Evolutionary conservation across 2,888 invertebrate species (phyloP), one percentile per base, ranked within the genome.

Genomic region (Microplitis deprimator): DNA sequence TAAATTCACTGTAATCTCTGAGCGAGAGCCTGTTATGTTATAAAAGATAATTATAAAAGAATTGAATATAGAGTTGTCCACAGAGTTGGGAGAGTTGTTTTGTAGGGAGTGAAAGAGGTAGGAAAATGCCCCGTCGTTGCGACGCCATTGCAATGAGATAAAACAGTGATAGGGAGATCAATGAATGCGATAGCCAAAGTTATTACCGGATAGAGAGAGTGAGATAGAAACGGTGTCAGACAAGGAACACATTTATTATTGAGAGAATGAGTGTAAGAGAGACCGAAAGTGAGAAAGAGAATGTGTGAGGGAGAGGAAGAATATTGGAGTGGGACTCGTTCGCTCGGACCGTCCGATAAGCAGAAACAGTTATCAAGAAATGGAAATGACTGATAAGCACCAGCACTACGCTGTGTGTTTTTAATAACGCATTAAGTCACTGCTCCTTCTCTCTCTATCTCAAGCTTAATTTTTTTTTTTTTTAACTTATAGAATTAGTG

Each of bases 331-430:
- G 70, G 80, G 77, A 81, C 81, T 82, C 82, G 83, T 83, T 82
- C 82, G 81, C 86, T 86, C 86, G 85, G 86, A 84, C 85, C 69
- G 78, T 81, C 81, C 85, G 89, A 89, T 89, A 89, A 89, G 88
- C 89, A 88, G 86, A 86, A 88, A 87, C 87, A 85, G 89, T 89
- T 89, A 89, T 89, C 89, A 87, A 88, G 91, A 91, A 91, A 91
- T 91, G 91, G 91, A 91, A 91, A 91, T 91, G 89, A 88, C 90
- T 90, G 91, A 91, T 91, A 91, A 91, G 91, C 88, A 73, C 88
- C 86, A 82, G 82, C 83, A 82, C 84, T 78, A 80, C 77, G 76
- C 81, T 69, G 78, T 76, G 78, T 77, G 77, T 85, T 86, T 85
- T 86, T 86, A 87, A 87, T 85, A 85, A 85, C 84, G 82, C 84